phyloP scores from a whole-genome alignment of 37 sponge, comb jelly and placozoan species.

The Mnemiopsis leidyi region DNA sequence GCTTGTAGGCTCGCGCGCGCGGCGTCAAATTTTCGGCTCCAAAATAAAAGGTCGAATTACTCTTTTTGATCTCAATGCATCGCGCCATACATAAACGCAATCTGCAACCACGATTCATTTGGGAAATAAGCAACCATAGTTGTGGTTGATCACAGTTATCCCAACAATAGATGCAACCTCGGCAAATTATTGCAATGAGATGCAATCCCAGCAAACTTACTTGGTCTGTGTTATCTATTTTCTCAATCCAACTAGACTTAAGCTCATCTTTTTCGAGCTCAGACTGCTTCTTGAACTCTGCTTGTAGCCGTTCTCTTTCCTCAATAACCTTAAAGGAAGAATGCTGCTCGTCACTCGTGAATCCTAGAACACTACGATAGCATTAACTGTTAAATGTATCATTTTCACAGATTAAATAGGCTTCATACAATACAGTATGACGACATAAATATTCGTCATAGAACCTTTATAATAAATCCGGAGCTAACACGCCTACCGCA shows the following conservation, averaged over 20 bases:
- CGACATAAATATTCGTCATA: too few species aligned
- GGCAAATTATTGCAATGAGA: too few species aligned
- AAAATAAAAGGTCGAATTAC: not conserved
- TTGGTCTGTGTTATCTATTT: constrained; percentile 60
- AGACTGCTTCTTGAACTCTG: not conserved
- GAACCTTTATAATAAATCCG: too few species aligned
- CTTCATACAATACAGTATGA: too few species aligned
- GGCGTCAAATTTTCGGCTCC: not conserved
- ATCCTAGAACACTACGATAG: too few species aligned
- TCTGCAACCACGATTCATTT: not conserved
- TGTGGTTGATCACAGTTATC: not conserved
- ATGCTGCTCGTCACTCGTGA: too few species aligned
- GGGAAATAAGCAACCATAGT: too few species aligned
- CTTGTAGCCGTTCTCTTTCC: not conserved
- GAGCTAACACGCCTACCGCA: too few species aligned
- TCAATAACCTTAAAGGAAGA: constrained; percentile 21
- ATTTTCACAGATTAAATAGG: too few species aligned
- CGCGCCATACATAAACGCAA: not conserved
- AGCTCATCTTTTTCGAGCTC: constrained; percentile 39
- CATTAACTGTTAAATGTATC: too few species aligned
- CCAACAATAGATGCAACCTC: constrained; percentile 9
- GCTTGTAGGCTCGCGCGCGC: not conserved
- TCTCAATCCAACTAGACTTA: constrained; percentile 55
- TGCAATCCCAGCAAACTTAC: too few species aligned
- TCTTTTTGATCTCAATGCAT: not conserved